phyloP scores from a whole-genome alignment of 37 sponge, comb jelly and placozoan genomes.

The Aplysina aerophoba region DNA sequence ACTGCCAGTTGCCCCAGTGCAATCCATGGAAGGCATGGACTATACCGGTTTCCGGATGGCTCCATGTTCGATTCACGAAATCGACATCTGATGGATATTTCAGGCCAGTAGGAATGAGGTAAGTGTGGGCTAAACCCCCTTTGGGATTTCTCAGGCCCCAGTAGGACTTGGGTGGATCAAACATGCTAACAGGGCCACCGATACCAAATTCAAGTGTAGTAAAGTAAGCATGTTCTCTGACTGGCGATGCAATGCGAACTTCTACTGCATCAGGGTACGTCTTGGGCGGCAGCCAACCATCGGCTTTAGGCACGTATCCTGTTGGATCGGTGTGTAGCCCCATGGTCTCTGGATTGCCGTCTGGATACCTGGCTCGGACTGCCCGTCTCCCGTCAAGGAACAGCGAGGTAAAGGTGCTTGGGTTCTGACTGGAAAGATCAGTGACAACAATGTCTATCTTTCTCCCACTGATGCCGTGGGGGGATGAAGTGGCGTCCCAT shows the following conservation, averaged over 20 bases:
- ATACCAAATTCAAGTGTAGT: slow-evolving; percentile 58
- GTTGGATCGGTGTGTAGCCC: slow-evolving; percentile 42
- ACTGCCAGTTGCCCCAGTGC: slow-evolving; percentile 81
- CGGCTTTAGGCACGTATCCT: slow-evolving; percentile 14
- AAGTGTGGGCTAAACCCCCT: slow-evolving; percentile 52
- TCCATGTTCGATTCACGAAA: slow-evolving; percentile 64
- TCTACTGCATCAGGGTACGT: slow-evolving; percentile 2
- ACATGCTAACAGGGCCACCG: slow-evolving; percentile 44
- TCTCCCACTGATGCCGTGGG: slow-evolving; percentile 9
- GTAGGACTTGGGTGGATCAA: slow-evolving; percentile 69
- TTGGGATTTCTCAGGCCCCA: slow-evolving; percentile 44
- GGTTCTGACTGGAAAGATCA: slow-evolving; percentile 24
- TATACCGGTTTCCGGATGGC: slow-evolving; percentile 53
- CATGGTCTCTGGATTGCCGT: slow-evolving; percentile 73
- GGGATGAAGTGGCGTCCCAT: background rate
- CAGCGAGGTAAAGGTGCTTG: slow-evolving; percentile 34
- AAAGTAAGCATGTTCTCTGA: slow-evolving; percentile 41
- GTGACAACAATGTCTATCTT: background rate
- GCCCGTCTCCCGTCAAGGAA: slow-evolving; percentile 58
- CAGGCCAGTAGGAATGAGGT: slow-evolving; percentile 41
- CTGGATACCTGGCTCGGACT: slow-evolving; percentile 75
- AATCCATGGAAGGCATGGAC: slow-evolving; percentile 65
- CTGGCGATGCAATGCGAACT: slow-evolving; percentile 35
- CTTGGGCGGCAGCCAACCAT: slow-evolving; percentile 13
- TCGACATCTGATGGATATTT: slow-evolving; percentile 21